phyloP scores from a whole-genome alignment of 1,140 invertebrate genomes.

The Subanguina moxae region DNA sequence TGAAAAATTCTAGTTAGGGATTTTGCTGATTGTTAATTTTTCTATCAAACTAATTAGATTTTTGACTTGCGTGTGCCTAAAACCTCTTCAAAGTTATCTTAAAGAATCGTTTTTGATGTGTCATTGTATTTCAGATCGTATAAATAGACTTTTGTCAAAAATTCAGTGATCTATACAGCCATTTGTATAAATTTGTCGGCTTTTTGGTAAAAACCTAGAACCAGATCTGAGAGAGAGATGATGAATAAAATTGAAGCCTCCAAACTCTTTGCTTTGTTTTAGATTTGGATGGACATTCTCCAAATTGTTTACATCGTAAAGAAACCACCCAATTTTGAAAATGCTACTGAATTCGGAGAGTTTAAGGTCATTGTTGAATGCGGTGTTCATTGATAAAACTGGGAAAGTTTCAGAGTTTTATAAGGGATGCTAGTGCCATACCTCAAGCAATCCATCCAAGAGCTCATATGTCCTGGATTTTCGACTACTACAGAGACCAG shows the following conservation, averaged over 20 bases:
- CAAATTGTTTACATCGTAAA: slow-evolving; percentile 43
- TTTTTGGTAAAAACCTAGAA: slow-evolving; percentile 1
- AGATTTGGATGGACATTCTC: slow-evolving; percentile 45
- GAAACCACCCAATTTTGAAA: slow-evolving; percentile 35
- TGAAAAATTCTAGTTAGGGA: too few relatives aligned
- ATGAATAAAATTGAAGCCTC: too few relatives aligned
- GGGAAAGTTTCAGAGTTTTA: slow-evolving; percentile 31
- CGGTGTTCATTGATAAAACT: slow-evolving; percentile 9
- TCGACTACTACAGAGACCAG: slow-evolving; percentile 37
- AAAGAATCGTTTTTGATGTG: too few relatives aligned
- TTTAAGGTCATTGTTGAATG: slow-evolving; percentile 32
- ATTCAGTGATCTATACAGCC: background rate
- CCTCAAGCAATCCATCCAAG: slow-evolving; percentile 29
- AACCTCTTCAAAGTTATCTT: too few relatives aligned
- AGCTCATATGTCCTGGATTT: slow-evolving; percentile 41
- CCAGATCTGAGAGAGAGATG: too few relatives aligned
- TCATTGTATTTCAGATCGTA: too few relatives aligned
- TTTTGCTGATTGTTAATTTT: too few relatives aligned
- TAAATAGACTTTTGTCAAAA: too few relatives aligned
- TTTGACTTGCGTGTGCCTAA: too few relatives aligned
- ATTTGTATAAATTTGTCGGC: slow-evolving; percentile 9
- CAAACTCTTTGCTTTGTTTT: slow-evolving; percentile 3
- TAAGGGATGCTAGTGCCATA: slow-evolving; percentile 25
- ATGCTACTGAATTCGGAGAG: slow-evolving; percentile 15
- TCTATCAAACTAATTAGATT: too few relatives aligned